Evolutionary conservation across 2,888 invertebrate species (phyloP), one percentile per base, ranked within the genome.

Genomic region (Tachystola acroxantha): DNA sequence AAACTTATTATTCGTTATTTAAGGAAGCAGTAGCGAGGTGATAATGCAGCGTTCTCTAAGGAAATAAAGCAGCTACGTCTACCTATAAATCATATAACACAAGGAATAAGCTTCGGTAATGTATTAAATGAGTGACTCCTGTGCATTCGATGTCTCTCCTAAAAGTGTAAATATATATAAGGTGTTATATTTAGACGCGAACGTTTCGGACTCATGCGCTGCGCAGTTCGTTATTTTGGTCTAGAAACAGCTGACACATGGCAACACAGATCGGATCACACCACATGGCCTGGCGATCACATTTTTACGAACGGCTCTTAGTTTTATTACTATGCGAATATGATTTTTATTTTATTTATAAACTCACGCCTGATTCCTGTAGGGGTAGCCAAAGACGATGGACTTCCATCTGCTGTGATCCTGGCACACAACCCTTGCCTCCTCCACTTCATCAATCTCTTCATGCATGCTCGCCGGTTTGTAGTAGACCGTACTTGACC

Each of bases 201-300:
- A 44, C 48, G 54, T 50, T 53, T 53, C 48, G 35, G 42, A 44
- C 44, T 50, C 46, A 57, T 51, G 58, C 67, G 57, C 67, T 77
- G 70, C 78, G 78, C 69, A 77, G 73, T 74, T 61, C 53, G 70
- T 61, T 69, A 70, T 71, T 75, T 72, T 60, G 52, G 68, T 65
- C 51, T 48, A 43, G 56, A 60, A 74, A 65, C 68, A 69, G 64
- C 73, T 68, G 73, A 67, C 74, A 76, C 67, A 69, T 66, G 65
- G 72, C 62, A 64, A 66, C 64, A 40, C 58, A 51, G 53, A 53
- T 54, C 58, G 50, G 44, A 48, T 37, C 53, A 37, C 45, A 45
- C 61, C 64, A 66, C 60, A 65, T 65, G 68, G 63, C 55, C 45
- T 34, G 41, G 25, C 12, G 26, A 39, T 20, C 27, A 32, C 9